Evolutionary conservation across 2,113 vertebrate genomes (phyloP).

Genomic region (Gracilinanus agilis): DNA sequence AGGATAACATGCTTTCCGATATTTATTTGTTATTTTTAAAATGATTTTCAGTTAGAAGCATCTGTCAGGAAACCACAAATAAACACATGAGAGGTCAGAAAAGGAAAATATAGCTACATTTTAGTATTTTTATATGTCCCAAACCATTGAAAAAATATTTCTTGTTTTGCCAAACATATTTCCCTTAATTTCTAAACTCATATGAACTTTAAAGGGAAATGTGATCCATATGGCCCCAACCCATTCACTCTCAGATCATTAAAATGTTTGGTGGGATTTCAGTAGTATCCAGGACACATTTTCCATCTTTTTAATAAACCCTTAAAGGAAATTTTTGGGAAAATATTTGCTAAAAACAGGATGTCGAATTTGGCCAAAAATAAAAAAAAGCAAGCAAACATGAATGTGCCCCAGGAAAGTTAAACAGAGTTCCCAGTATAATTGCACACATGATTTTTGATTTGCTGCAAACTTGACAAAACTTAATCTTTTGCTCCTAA

Average conservation of each 20-base stretch:
- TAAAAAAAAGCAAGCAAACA: background rate
- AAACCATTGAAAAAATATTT: constrained; percentile 27
- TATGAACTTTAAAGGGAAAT: constrained; percentile 9
- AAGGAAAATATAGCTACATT: constrained; percentile 27
- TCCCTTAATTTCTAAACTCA: constrained; percentile 47
- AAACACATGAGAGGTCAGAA: background rate
- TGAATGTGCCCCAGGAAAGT: background rate
- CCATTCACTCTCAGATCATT: constrained; percentile 25
- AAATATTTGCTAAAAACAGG: constrained; percentile 25
- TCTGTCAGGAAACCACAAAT: background rate
- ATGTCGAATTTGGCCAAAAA: constrained; percentile 3
- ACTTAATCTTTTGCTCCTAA: constrained; percentile 39
- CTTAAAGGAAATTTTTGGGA: background rate
- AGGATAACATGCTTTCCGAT: background rate
- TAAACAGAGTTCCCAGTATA: background rate
- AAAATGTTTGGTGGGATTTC: constrained; percentile 37
- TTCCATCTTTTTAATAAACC: background rate
- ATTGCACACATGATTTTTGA: constrained; percentile 5
- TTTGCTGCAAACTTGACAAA: constrained; percentile 36
- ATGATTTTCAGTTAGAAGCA: constrained; percentile 35
- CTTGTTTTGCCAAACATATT: constrained; percentile 10
- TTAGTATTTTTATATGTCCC: background rate
- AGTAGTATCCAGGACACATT: constrained; percentile 11
- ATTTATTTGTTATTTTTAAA: constrained; percentile 44
- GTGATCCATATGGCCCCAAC: constrained; percentile 24